Evolutionary conservation across 2,113 vertebrate species (phyloP).

Genomic region (Elephantulus edwardii): DNA sequence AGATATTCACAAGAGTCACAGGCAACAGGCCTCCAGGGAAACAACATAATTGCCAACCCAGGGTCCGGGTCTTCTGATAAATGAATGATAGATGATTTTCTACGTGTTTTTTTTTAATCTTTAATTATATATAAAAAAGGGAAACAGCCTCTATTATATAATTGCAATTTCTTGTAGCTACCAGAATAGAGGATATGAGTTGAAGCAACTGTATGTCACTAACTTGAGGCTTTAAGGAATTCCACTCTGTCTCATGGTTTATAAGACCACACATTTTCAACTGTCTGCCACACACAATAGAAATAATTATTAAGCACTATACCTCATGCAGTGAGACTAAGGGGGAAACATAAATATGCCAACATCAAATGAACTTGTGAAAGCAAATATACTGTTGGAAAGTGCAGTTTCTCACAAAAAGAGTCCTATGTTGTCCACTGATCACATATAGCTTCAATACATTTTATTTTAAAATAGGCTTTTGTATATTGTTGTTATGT

Average conservation of each 20-base stretch:
- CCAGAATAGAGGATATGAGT: not conserved
- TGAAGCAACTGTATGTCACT: conserved; percentile 38
- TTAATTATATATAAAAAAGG: not conserved
- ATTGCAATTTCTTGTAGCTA: conserved; percentile 39
- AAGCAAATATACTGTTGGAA: conserved; percentile 16
- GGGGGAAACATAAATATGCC: not conserved
- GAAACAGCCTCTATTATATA: not conserved
- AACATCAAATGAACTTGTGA: conserved; percentile 21
- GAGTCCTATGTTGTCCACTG: not conserved
- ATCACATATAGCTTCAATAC: not conserved
- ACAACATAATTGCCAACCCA: not conserved
- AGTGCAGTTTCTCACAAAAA: conserved; percentile 5
- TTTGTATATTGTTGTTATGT: no score
- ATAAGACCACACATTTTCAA: conserved; percentile 61
- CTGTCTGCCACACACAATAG: not conserved
- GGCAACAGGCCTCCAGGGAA: not conserved
- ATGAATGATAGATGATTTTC: conserved; percentile 19
- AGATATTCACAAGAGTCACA: not conserved
- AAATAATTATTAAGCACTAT: not conserved
- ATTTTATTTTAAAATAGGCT: no score
- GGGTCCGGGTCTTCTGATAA: conserved; percentile 12
- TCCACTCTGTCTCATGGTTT: conserved; percentile 29
- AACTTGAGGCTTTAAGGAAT: conserved; percentile 45
- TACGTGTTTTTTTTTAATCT: not conserved
- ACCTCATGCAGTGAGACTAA: not conserved